A percentile compares a stretch with the other conserved stretches of the same genome.
phyloP scores from a whole-genome alignment of 2,113 vertebrate genomes.

The Thunnus thynnus region DNA sequence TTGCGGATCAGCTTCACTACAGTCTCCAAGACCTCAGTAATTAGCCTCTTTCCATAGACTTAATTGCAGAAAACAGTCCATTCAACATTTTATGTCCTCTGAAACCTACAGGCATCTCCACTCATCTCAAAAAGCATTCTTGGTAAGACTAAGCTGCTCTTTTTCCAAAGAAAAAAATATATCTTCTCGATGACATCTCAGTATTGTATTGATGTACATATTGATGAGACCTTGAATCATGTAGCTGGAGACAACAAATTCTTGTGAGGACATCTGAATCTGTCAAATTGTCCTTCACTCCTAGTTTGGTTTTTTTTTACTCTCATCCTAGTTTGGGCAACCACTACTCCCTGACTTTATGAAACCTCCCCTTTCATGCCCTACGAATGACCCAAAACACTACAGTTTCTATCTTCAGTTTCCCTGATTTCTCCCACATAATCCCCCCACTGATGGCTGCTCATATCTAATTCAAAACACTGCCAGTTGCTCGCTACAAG shows the following conservation, averaged over 20 bases:
- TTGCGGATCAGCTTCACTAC: neutral
- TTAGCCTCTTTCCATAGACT: neutral
- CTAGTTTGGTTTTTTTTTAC: neutral
- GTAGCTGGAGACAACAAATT: neutral
- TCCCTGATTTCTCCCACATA: conserved; percentile 29
- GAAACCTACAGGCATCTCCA: neutral
- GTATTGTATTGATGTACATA: neutral
- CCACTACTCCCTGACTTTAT: conserved; percentile 10
- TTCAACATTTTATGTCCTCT: neutral
- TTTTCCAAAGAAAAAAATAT: neutral
- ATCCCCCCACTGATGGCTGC: conserved; percentile 21
- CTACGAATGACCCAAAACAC: conserved; percentile 47
- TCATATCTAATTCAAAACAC: conserved; percentile 43
- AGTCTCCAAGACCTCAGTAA: neutral
- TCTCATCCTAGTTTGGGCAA: neutral
- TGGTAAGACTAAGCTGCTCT: neutral
- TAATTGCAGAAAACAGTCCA: neutral
- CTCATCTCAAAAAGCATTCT: neutral
- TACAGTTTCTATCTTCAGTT: conserved; percentile 22
- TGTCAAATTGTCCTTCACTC: neutral
- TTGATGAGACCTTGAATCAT: neutral
- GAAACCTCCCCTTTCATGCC: conserved; percentile 13
- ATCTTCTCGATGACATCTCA: neutral
- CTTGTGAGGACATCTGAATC: conserved; percentile 3
- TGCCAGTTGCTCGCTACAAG: neutral